phyloP scores from a whole-genome alignment of 1,140 invertebrate genomes.

The Euschistus heros region DNA sequence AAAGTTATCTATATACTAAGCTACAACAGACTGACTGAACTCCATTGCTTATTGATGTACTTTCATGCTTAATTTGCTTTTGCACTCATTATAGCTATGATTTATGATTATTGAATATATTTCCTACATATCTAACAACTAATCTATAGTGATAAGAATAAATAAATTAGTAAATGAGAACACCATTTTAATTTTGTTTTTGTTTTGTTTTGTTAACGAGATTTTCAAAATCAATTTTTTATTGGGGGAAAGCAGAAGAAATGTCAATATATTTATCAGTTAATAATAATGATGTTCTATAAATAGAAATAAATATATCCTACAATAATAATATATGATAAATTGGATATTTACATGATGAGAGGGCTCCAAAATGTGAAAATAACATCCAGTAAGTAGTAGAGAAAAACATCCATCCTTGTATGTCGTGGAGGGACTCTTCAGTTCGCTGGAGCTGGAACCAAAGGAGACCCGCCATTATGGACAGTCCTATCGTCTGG shows the following conservation, averaged over 20 bases:
- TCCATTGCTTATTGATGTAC: too few species aligned
- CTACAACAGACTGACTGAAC: too few species aligned
- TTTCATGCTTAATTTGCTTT: too few species aligned
- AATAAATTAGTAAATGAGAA: too few species aligned
- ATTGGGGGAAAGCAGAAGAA: not conserved
- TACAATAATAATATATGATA: not conserved
- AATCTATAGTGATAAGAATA: too few species aligned
- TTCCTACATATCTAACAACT: too few species aligned
- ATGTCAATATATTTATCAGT: not conserved
- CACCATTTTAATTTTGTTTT: too few species aligned
- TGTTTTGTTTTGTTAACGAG: not conserved
- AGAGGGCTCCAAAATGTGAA: constrained; percentile 67
- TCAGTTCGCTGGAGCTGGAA: constrained; percentile 64
- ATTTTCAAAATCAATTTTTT: not conserved
- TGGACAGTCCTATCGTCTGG: constrained; percentile 60
- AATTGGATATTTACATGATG: constrained; percentile 49
- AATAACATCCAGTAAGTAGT: constrained; percentile 82
- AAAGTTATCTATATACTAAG: too few species aligned
- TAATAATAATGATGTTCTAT: not conserved
- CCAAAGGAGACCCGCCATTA: constrained; percentile 69
- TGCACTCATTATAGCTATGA: too few species aligned
- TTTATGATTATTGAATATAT: too few species aligned
- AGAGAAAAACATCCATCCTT: constrained; percentile 81
- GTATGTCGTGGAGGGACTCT: constrained; percentile 63
- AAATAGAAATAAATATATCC: too few species aligned